Base-by-base conservation (phyloP, 2,888 invertebrate species). In the Drosophila paracracens region DNA sequence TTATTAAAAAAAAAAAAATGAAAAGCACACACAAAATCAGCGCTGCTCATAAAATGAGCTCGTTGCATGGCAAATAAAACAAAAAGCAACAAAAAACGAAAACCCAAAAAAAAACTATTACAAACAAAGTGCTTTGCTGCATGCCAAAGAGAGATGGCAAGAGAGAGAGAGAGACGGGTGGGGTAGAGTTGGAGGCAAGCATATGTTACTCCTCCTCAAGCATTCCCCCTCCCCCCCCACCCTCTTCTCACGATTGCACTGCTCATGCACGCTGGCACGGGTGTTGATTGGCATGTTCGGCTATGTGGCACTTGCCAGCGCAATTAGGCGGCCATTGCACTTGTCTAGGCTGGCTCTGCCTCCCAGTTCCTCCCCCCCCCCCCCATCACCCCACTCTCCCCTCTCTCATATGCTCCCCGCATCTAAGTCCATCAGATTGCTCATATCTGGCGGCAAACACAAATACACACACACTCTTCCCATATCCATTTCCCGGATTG, bases 251-350 rank as follows among this genome's bases (percentile, higher is more conserved):
- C 68, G 8, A 21, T 16, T 8, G 43, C 43, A 43, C 21, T 43
- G 43, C 16, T 25, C 8, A 3, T 10, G 33, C 53, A 21, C 25
- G 72, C 75, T 78, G 67, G 67, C 78, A 63, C 70, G 80, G 76
- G 84, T 85, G 84, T 88, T 85, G 84, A 84, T 88, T 88, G 84
- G 84, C 88, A 85, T 83, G 83, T 84, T 88, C 74, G 86, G 79
- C 63, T 85, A 77, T 77, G 81, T 79, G 81, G 82, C 82, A 81
- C 83, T 82, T 83, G 82, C 83, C 82, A 76, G 79, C 77, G 86
- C 83, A 85, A 88, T 85, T 85, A 86, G 84, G 86, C 88, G 85
- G 89, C 82, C 85, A 87, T 87, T 88, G 85, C 89, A 76, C 80
- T 81, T 75, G 83, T 51, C 79, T 67, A 74, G 82, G 74, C 46